phyloP scores from a whole-genome alignment of 2,113 vertebrate genomes.

The Mobula birostris region DNA sequence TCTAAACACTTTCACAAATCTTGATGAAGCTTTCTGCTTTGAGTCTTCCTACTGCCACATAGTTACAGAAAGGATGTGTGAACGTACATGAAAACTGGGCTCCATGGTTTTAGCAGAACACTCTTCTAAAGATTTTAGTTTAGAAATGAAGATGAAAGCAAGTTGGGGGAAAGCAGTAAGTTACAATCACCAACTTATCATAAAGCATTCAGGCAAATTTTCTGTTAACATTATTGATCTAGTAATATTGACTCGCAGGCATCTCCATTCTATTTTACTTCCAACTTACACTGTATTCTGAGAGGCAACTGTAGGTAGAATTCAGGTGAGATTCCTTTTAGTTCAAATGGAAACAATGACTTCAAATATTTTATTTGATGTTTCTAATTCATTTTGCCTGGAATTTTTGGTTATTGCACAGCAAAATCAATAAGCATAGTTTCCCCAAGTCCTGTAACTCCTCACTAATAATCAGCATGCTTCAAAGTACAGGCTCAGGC shows the following conservation, averaged over 20 bases:
- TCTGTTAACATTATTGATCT: neutral
- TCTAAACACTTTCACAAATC: too few species aligned
- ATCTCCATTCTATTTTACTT: neutral
- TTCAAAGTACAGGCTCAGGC: neutral
- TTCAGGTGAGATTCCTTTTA: neutral
- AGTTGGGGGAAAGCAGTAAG: neutral
- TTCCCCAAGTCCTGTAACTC: neutral
- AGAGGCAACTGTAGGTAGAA: neutral
- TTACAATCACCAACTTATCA: neutral
- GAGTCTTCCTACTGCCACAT: neutral
- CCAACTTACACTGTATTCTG: neutral
- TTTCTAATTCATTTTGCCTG: neutral
- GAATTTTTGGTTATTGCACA: neutral
- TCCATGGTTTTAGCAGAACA: neutral
- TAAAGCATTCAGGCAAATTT: neutral
- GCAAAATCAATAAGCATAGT: neutral
- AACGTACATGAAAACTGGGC: neutral
- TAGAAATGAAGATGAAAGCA: neutral
- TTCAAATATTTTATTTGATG: neutral
- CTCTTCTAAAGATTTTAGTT: neutral
- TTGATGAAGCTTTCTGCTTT: neutral
- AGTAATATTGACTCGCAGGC: neutral
- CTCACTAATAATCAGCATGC: neutral
- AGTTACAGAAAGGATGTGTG: neutral
- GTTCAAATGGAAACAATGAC: neutral